These are phyloP conservation scores for Muntiacus reevesi DNA, from an alignment of 2,113 vertebrate species.

Conservation along the genomic window DNA sequence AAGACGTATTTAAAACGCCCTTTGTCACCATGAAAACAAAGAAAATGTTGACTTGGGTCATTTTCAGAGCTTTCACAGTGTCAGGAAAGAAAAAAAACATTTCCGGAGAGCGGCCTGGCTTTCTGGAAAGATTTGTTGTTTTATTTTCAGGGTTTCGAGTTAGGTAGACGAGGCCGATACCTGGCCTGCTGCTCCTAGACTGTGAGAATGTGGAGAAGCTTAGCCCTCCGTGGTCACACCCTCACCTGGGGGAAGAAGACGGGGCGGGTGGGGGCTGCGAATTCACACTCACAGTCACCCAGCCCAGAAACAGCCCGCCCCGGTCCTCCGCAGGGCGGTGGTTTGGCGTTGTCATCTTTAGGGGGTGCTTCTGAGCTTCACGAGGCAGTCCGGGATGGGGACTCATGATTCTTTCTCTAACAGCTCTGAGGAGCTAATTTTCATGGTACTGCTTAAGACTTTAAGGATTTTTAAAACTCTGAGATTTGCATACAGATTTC, in stretches of 20 bases:
- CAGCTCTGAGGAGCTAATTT: not conserved
- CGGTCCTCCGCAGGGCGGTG: accelerated
- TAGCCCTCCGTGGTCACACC: not conserved
- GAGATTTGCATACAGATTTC: not conserved
- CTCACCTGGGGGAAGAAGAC: not conserved
- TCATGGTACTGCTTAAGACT: not conserved
- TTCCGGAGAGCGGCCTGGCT: not conserved
- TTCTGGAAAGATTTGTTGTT: not conserved
- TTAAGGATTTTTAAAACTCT: not conserved
- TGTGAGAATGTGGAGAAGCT: accelerated
- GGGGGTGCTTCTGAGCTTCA: not conserved
- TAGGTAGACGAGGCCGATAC: accelerated
- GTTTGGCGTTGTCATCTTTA: not conserved
- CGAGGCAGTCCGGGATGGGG: accelerated
- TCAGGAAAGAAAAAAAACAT: not conserved
- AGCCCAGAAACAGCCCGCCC: not conserved
- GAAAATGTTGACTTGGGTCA: not conserved
- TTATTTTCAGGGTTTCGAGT: not conserved
- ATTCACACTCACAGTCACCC: not conserved
- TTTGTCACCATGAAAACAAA: not conserved
- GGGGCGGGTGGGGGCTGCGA: not conserved
- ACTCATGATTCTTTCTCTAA: not conserved
- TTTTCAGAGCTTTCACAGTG: not conserved
- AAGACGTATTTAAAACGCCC: not conserved
- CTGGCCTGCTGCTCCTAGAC: no score